Conservation (phyloP, 2,888 invertebrate genomes). For the Cactoblastis cactorum region DNA sequence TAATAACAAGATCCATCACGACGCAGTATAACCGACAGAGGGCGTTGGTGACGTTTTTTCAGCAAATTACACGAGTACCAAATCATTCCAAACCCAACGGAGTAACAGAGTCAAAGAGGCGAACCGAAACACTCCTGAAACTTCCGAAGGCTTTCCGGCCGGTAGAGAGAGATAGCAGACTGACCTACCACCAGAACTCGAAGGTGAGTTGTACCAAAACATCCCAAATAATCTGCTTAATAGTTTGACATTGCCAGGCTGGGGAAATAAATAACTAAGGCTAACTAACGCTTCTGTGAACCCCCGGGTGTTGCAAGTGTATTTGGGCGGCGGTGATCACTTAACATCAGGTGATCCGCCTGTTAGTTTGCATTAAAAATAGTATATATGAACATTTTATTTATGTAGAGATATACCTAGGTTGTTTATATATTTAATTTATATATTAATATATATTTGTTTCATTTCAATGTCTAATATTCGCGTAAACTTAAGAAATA, state of each 20-base stretch:
- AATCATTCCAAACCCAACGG: constrained; percentile 77
- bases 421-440: too few species aligned
- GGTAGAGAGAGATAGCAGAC: constrained; percentile 52
- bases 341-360: too few species aligned
- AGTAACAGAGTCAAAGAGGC: constrained; percentile 77
- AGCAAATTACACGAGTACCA: constrained; percentile 69
- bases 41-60: constrained; percentile 65
- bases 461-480: too few species aligned
- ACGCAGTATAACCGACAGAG: constrained; percentile 46
- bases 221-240: not conserved
- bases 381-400: too few species aligned
- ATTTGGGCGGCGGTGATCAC: too few species aligned
- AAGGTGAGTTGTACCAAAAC: constrained; percentile 17
- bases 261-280: not conserved
- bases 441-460: too few species aligned
- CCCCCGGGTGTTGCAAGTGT: too few species aligned
- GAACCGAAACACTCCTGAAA: constrained; percentile 74
- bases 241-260: not conserved
- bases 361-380: too few species aligned
- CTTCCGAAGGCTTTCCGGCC: constrained; percentile 67
- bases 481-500: too few species aligned
- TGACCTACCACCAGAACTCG: constrained; percentile 47
- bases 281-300: too few species aligned
- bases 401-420: too few species aligned
- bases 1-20: constrained; percentile 47